Percentiles rank a stretch among this genome's conserved stretches.
Evolutionary conservation across 1,140 invertebrate genomes (phyloP).

Genomic region (Linepithema humile): DNA sequence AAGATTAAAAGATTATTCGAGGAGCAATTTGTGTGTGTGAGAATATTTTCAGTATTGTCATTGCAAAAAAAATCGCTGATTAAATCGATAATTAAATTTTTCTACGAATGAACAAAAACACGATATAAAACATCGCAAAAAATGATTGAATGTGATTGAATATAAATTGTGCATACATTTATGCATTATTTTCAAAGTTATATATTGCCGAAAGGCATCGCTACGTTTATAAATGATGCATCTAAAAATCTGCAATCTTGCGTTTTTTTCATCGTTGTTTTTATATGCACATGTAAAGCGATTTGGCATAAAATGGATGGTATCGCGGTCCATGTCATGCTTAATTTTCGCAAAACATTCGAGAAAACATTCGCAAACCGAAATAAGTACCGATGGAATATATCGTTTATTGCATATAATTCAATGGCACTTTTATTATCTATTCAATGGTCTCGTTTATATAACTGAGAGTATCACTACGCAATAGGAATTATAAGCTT

Average conservation of each 20-base stretch:
- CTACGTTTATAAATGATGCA: background rate
- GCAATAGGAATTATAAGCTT: constrained; percentile 9
- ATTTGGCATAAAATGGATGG: background rate
- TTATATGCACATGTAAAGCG: background rate
- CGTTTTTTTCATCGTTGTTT: background rate
- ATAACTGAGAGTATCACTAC: constrained; percentile 1
- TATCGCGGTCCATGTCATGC: no score
- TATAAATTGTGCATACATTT: constrained; percentile 11
- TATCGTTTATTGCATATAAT: background rate
- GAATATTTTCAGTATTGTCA: no score
- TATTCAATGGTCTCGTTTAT: constrained; percentile 12
- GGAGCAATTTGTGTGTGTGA: no score
- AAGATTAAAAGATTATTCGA: no score
- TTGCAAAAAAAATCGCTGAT: no score
- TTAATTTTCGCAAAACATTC: background rate
- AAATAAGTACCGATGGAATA: background rate
- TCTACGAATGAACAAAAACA: no score
- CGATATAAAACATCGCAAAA: background rate
- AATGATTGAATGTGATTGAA: background rate
- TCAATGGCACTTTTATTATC: background rate
- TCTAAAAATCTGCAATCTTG: background rate
- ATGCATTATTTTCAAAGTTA: background rate
- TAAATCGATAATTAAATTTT: no score
- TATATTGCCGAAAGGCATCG: background rate
- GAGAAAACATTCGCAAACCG: background rate